These are phyloP conservation scores for Craterocephalus amniculus DNA, from an alignment of 2,797 vertebrate genomes.

Conservation along the genomic window DNA sequence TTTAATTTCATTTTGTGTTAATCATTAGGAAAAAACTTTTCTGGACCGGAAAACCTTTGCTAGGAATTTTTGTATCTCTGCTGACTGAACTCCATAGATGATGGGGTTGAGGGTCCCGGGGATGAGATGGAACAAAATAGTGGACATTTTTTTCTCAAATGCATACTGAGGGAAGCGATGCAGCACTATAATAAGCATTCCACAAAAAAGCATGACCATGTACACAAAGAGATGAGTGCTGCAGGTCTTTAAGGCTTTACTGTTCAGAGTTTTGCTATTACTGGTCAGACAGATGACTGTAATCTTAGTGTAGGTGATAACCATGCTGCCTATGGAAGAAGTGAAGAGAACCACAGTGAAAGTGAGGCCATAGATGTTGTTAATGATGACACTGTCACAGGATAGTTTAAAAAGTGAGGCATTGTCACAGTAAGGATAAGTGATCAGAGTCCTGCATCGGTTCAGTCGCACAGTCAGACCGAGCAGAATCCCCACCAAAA, in stretches of 20 bases:
- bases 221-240: constrained; percentile 57
- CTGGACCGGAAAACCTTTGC: neutral
- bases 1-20: too few species aligned
- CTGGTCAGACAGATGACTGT: constrained; percentile 39
- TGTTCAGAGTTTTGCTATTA: constrained; percentile 62
- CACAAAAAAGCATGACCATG: constrained; percentile 38
- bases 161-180: constrained; percentile 32
- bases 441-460: constrained; percentile 73
- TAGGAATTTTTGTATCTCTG: constrained; percentile 2
- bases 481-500: constrained; percentile 47
- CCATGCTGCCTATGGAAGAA: too few species aligned
- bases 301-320: constrained; percentile 55
- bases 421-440: constrained; percentile 82
- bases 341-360: too few species aligned
- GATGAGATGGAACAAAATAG: constrained; percentile 41
- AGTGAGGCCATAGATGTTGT: constrained; percentile 15
- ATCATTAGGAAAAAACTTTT: too few species aligned
- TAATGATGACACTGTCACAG: constrained; percentile 55
- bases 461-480: constrained; percentile 35
- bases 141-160: constrained; percentile 28
- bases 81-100: constrained; percentile 38
- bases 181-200: constrained; percentile 21
- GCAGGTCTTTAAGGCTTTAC: constrained; percentile 68
- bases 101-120: constrained; percentile 39
- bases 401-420: constrained; percentile 82